Conservation (phyloP, 2,888 invertebrate species). For the Dryobotodes eremita region DNA sequence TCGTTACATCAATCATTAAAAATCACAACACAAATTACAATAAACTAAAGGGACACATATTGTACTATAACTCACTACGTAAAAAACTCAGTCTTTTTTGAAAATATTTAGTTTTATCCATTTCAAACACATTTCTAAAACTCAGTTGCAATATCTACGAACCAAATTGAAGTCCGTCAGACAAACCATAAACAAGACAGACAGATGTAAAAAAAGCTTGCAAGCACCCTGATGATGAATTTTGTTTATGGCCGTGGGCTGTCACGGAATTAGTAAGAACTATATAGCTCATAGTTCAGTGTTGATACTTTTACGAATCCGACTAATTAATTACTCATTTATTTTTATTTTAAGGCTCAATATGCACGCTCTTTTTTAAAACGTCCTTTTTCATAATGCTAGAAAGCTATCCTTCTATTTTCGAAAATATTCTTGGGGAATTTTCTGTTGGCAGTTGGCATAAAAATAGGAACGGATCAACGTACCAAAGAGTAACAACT, state of each 20-base stretch:
- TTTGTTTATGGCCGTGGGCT: conserved; percentile 22
- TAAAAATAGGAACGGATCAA: conserved; percentile 5
- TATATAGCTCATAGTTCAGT: not conserved
- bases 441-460: conserved; percentile 16
- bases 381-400: not conserved
- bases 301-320: not conserved
- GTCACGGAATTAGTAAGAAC: conserved; percentile 2
- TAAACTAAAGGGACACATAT: conserved; percentile 77
- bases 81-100: conserved; percentile 81
- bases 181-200: conserved; percentile 68
- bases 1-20: conserved; percentile 89
- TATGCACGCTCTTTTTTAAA: not conserved
- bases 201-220: conserved; percentile 38
- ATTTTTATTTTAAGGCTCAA: not conserved
- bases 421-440: not conserved
- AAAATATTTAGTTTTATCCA: conserved; percentile 82
- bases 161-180: conserved; percentile 77
- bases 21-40: conserved; percentile 83
- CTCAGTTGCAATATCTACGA: conserved; percentile 76
- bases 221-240: conserved; percentile 27
- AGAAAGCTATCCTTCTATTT: not conserved
- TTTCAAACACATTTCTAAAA: conserved; percentile 84
- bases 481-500: too few relatives aligned
- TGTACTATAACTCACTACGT: conserved; percentile 78
- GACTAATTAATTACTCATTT: not conserved